Base-by-base conservation (phyloP, 1,140 invertebrate species). In the Acromyrmex echinatior region DNA sequence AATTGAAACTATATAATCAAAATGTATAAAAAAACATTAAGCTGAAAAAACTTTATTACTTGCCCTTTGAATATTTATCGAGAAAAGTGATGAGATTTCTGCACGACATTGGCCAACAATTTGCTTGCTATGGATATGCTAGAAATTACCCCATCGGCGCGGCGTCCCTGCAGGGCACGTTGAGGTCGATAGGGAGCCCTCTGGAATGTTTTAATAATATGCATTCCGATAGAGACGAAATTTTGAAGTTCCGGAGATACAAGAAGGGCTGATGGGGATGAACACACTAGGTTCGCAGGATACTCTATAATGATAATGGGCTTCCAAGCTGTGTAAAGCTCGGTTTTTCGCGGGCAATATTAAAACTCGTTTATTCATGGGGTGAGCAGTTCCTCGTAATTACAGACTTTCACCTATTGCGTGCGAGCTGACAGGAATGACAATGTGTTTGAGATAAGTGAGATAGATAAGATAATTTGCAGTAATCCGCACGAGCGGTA, bases 121-220 rank as follows among this genome's bases (percentile, higher is more conserved):
- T 91, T 86, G 88, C 85, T 88, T 81, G 86, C 74, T 86, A 88
- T 90, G 91, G 90, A 92, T 92, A 92, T 87, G 91, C 89, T 90
- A 88, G 86, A 92, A 92, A 91, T 91, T 93, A 92, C 92, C 90
- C 89, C 86, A 74, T 85, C 76, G 68, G 79, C 63, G 31, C 76
- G 62, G 79, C 65, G 45, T 25, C 25, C 60, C 74, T 56, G 39
- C 68, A 35, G 39, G 80, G 66, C 21, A 56, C 71, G 63, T 62
- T 53, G 86, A 86, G 86, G 73, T 56, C 56, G 56, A 87, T 78
- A 77, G 87, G 87, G 86, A 85, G 65, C 76, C 88, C 87, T 81
- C 86, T 85, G 92, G 92, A 93, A 93, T 93, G 92, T 92, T 92
- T 93, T 93, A 93, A 93, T 93, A 93, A 93, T 87, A 91, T 92